Conservation (phyloP, 2,888 invertebrate genomes). For the Cerceris rybyensis region DNA sequence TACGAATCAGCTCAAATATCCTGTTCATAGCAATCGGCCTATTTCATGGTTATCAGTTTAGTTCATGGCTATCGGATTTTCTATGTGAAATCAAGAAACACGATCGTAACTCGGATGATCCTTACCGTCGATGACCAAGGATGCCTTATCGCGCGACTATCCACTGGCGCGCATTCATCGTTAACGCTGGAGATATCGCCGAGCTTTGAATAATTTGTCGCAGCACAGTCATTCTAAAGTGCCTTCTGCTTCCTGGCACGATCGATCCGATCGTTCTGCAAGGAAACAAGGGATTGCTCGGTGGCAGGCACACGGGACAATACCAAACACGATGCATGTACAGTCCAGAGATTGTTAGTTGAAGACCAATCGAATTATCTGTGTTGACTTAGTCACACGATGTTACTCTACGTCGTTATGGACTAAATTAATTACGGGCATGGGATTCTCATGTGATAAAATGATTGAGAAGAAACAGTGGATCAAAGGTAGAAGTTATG, state of each 20-base stretch:
- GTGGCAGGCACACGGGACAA: slow-evolving; percentile 17
- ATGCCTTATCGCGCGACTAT: slow-evolving; percentile 41
- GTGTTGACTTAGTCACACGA: too few relatives aligned
- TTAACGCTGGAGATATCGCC: slow-evolving; percentile 56
- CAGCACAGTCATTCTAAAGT: slow-evolving; percentile 57
- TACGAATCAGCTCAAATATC: too few relatives aligned
- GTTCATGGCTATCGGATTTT: too few relatives aligned
- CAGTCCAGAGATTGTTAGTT: neutral
- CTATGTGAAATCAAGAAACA: too few relatives aligned
- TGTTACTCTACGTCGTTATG: too few relatives aligned
- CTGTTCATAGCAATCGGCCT: too few relatives aligned
- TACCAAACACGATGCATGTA: neutral
- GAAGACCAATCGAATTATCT: too few relatives aligned
- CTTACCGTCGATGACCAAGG: neutral
- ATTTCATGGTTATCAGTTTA: too few relatives aligned
- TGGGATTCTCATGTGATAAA: too few relatives aligned
- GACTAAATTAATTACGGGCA: too few relatives aligned
- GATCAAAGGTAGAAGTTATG: too few relatives aligned
- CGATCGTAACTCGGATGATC: neutral
- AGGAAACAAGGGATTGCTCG: slow-evolving; percentile 20
- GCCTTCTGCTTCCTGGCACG: slow-evolving; percentile 57
- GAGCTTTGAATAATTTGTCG: slow-evolving; percentile 69
- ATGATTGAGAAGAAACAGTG: too few relatives aligned
- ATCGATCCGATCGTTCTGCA: slow-evolving; percentile 58
- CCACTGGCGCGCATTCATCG: slow-evolving; percentile 39